Evolutionary conservation across 2,888 invertebrate genomes (phyloP).

Genomic region (Leptura quadrifasciata): DNA sequence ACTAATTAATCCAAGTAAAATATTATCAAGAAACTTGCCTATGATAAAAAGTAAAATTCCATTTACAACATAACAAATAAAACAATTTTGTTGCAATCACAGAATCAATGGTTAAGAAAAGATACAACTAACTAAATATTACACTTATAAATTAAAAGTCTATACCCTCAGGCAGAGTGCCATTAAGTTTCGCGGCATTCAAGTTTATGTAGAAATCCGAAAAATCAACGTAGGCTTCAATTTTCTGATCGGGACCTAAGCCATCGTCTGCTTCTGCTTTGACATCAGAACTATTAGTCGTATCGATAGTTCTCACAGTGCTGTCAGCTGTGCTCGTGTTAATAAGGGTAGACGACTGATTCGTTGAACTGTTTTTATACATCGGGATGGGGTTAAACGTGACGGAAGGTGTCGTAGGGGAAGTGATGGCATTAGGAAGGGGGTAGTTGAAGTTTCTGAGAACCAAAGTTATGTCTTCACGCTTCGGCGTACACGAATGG

Average conservation of each 20-base stretch:
- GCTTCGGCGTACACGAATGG: slow-evolving; percentile 75
- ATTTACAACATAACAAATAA: too few species aligned
- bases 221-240: slow-evolving; percentile 91
- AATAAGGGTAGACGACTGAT: slow-evolving; percentile 53
- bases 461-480: slow-evolving; percentile 90
- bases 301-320: slow-evolving; percentile 70
- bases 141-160: slow-evolving; percentile 67
- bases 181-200: slow-evolving; percentile 80
- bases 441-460: slow-evolving; percentile 91
- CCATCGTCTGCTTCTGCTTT: slow-evolving; percentile 74
- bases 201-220: slow-evolving; percentile 85
- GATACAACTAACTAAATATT: slow-evolving; percentile 10
- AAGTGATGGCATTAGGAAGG: slow-evolving; percentile 79
- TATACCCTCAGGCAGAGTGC: slow-evolving; percentile 81
- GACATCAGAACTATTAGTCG: slow-evolving; percentile 66
- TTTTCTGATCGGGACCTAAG: slow-evolving; percentile 77
- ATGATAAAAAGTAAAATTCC: too few species aligned
- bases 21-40: too few species aligned
- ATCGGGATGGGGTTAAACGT: slow-evolving; percentile 77
- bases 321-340: slow-evolving; percentile 61
- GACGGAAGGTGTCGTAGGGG: slow-evolving; percentile 76
- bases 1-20: too few species aligned
- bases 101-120: not conserved
- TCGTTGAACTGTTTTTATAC: slow-evolving; percentile 56
- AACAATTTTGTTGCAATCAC: too few species aligned